Base-by-base conservation (phyloP, 2,797 vertebrate genomes). In the Myotis pilosus region DNA sequence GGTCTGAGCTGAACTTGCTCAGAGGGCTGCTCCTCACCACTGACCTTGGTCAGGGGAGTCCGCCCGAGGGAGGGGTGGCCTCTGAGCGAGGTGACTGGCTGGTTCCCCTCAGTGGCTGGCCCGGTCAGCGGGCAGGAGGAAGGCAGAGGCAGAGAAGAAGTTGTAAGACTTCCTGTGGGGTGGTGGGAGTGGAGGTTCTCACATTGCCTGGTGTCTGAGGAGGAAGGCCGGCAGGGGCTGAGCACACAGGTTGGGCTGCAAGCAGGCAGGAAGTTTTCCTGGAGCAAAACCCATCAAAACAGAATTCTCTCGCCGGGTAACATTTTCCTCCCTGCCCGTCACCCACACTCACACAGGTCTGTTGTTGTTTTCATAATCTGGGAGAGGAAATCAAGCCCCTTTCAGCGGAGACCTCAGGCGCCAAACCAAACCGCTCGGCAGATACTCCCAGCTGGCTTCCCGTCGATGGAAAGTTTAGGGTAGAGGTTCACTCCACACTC, bases 371-470 rank as follows among this genome's bases (percentile, higher is more conserved):
- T 96, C 88, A 83, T 75, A 79, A 95, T 87, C 92, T 91, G 92
- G 81, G 96, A 96, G 96, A 97, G 96, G 96, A 97, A 97, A 97
- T 85, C 15, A 6, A 96, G 94, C 89, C 96, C 95, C 96, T 97
- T 84, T 87, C 80, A 44, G 94, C 68, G 5, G 86, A 96, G 96
- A 95, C 96, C 96, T 92, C 84, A 87, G 97, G 97, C 92, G 92
- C 97, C 97, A 97, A 96, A 96, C 89, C 89, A 96, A 87, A 89
- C 83, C 4, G 10, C 88, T 74, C 41, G 28, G 80, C 92, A 95
- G 93, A 95, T 94, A 89, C 64, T 96, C 96, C 90, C 94, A 93
- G 89, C 94, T 60, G 83, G 88, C 91, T 96, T 95, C 89, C 94
- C 69, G 12, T 62, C 84, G 1, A 10, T 81, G 96, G 95, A 96